Evolutionary conservation across 92 coral and sea anemone genomes (phyloP).

Genomic region (Epizoanthus ramosus): DNA sequence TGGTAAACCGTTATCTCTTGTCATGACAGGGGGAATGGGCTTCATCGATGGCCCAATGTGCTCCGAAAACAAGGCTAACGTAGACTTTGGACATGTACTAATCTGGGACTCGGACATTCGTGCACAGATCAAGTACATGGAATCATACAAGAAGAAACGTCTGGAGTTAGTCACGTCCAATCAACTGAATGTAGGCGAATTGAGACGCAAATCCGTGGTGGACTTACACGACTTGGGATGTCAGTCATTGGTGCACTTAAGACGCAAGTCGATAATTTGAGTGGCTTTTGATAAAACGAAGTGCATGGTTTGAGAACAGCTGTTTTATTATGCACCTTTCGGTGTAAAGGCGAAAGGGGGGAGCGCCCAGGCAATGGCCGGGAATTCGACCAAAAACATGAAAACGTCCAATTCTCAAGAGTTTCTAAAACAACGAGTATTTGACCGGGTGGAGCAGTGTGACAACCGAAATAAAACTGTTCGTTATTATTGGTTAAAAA

Average conservation of each 20-base stretch:
- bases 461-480: no score
- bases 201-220: slow-evolving; percentile 1
- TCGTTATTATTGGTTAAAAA: no score
- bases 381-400: no score
- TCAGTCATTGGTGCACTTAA: slow-evolving; percentile 4
- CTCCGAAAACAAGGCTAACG: slow-evolving; percentile 51
- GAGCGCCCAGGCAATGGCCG: no score
- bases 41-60: slow-evolving; percentile 79
- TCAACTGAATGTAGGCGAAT: background rate
- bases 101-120: slow-evolving; percentile 93
- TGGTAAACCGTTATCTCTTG: slow-evolving; percentile 73
- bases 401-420: no score
- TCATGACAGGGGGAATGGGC: slow-evolving; percentile 96
- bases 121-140: slow-evolving; percentile 73
- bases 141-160: slow-evolving; percentile 72
- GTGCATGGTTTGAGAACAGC: no score
- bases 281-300: background rate
- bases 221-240: background rate
- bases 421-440: no score
- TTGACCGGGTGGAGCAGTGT: no score
- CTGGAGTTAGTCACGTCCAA: slow-evolving; percentile 49
- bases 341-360: no score
- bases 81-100: slow-evolving; percentile 85
- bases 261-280: slow-evolving; percentile 26
- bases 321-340: no score